Conservation (phyloP, 2,113 vertebrate species). For the Centropus unirufus region DNA sequence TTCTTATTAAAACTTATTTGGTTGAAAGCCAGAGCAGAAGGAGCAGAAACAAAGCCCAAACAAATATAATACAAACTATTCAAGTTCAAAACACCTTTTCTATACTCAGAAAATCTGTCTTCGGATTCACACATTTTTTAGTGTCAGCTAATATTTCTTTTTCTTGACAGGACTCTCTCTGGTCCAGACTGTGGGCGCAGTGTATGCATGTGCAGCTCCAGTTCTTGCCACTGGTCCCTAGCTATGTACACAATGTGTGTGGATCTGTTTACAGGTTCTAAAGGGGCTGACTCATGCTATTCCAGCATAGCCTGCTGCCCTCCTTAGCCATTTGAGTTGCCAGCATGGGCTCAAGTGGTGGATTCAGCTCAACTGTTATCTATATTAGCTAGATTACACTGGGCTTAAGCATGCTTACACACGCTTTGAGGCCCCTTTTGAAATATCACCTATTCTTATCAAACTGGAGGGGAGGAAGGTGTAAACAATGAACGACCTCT, state of each 20-base stretch:
- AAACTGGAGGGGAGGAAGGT: fast-evolving
- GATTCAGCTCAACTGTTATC: neutral
- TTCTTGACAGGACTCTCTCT: neutral
- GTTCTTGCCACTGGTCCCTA: neutral
- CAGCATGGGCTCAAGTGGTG: neutral
- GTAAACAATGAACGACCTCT: neutral
- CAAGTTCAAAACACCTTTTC: neutral
- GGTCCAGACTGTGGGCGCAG: no score
- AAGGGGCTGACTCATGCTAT: fast-evolving
- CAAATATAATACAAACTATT: neutral
- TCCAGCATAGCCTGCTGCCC: neutral
- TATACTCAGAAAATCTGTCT: neutral
- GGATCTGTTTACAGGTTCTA: neutral
- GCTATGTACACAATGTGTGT: neutral
- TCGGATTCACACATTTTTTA: neutral
- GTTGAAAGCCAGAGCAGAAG: neutral
- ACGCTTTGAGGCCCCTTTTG: neutral
- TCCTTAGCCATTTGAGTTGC: neutral
- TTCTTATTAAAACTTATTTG: neutral
- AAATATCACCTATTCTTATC: fast-evolving
- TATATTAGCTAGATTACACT: neutral
- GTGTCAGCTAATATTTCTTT: neutral
- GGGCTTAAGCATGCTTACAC: neutral
- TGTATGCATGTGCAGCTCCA: neutral
- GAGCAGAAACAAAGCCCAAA: neutral